These are phyloP conservation scores for Micrastur ruficollis DNA, from an alignment of 2,797 vertebrate genomes.

Conservation along the genomic window DNA sequence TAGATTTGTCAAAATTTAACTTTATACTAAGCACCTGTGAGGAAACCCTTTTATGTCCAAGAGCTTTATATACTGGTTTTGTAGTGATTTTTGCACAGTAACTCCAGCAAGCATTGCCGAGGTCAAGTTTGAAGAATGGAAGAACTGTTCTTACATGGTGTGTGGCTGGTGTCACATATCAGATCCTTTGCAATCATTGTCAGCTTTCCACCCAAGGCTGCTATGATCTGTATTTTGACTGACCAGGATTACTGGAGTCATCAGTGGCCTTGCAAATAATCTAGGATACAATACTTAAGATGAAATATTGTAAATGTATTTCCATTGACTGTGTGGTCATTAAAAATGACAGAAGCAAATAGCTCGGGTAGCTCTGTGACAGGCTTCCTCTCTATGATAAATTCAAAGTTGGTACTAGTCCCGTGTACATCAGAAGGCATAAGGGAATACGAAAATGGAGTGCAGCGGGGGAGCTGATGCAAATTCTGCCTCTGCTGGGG, in stretches of 20 bases:
- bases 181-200: rapidly evolving
- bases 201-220: background rate
- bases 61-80: background rate
- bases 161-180: rapidly evolving
- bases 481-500: background rate
- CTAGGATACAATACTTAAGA: rapidly evolving
- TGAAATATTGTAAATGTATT: background rate
- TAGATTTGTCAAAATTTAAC: background rate
- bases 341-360: background rate
- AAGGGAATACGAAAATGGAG: background rate
- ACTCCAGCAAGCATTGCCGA: background rate
- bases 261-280: background rate
- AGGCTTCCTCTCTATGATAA: background rate
- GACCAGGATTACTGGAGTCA: background rate
- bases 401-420: background rate
- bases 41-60: background rate
- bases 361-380: background rate
- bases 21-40: background rate
- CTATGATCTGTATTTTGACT: background rate
- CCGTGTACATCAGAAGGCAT: rapidly evolving
- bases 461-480: background rate
- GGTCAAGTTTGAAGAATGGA: background rate
- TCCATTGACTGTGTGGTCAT: background rate
- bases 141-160: background rate
- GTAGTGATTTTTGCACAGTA: background rate